Conservation (phyloP, 2,113 vertebrate species). For the Nesoenas mayeri region DNA sequence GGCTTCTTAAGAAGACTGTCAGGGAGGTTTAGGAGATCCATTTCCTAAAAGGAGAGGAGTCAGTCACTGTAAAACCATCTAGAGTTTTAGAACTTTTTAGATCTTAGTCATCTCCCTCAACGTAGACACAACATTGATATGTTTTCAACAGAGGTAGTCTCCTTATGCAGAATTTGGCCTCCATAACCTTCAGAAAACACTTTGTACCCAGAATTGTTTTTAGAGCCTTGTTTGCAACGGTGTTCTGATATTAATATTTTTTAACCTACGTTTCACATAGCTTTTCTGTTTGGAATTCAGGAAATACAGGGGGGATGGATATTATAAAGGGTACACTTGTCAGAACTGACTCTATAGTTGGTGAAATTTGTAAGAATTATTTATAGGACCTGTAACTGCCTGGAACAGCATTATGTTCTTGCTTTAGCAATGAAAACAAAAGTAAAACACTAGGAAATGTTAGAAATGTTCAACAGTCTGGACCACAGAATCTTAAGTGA, state of each 20-base stretch:
- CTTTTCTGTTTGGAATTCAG: background rate
- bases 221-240: background rate
- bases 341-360: background rate
- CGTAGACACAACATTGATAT: background rate
- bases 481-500: background rate
- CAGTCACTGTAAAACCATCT: background rate
- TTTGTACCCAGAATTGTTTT: background rate
- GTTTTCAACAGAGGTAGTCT: background rate
- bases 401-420: background rate
- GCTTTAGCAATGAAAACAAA: background rate
- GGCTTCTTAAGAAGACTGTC: background rate
- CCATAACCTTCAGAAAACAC: background rate
- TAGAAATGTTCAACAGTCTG: background rate
- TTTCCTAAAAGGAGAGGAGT: background rate
- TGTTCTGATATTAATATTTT: background rate
- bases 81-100: background rate
- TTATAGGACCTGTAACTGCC: background rate
- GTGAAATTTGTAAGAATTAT: background rate
- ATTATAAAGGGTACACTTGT: background rate
- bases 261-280: background rate
- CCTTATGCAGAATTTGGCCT: background rate
- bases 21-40: background rate
- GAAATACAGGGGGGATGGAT: background rate
- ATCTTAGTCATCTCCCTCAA: background rate
- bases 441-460: accelerated